phyloP scores from a whole-genome alignment of 1,140 invertebrate genomes.

The Eubasilissa regina region DNA sequence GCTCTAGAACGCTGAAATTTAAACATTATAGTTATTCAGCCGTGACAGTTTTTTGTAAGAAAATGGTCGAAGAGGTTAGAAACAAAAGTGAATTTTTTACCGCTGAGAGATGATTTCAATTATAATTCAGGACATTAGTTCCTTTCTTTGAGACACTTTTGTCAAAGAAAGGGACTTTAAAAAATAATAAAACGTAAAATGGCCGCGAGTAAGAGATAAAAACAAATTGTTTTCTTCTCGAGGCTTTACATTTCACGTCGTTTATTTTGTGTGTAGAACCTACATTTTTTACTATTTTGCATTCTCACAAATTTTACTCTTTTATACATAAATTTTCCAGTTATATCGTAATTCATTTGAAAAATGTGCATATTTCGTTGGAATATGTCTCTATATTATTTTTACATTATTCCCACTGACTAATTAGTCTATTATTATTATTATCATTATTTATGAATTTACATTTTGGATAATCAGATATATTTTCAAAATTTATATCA shows the following conservation, averaged over 20 bases:
- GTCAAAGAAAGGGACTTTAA: slow-evolving; percentile 22
- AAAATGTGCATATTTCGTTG: not conserved
- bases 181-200: slow-evolving; percentile 42
- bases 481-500: no score
- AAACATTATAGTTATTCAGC: no score
- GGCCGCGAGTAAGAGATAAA: slow-evolving; percentile 41
- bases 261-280: slow-evolving; percentile 7
- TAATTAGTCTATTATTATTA: no score
- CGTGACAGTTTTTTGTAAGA: no score
- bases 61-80: no score
- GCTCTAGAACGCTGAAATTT: no score
- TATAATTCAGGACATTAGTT: slow-evolving; percentile 42
- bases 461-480: no score
- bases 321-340: not conserved
- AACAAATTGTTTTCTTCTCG: slow-evolving; percentile 24
- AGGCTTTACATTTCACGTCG: slow-evolving; percentile 8
- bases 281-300: slow-evolving; percentile 19
- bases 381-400: no score
- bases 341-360: not conserved
- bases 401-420: no score
- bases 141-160: slow-evolving; percentile 7
- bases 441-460: no score
- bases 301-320: slow-evolving; percentile 5
- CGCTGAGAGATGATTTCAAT: slow-evolving; percentile 41
- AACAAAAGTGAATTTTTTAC: slow-evolving; percentile 19